Evolutionary conservation across 2,797 vertebrate genomes (phyloP).

Genomic region (Rhabdomys pumilio): DNA sequence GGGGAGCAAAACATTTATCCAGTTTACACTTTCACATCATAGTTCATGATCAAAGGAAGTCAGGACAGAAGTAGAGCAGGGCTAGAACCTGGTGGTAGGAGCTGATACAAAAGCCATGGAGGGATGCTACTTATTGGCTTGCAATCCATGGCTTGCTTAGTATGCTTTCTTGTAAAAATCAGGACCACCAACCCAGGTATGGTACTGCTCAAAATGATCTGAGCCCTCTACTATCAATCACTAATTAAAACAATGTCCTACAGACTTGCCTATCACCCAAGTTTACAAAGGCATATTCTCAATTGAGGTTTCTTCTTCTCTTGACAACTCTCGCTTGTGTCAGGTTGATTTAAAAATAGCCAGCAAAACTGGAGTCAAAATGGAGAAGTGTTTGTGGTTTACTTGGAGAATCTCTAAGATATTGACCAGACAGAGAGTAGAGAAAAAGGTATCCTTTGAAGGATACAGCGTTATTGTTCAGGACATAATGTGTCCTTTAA

Average conservation of each 20-base stretch:
- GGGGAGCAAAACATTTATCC: not conserved
- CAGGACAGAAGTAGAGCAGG: not conserved
- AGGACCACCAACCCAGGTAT: not conserved
- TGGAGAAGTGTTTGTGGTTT: not conserved
- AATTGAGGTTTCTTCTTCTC: not conserved
- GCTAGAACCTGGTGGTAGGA: not conserved
- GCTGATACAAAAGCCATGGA: not conserved
- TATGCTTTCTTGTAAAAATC: not conserved
- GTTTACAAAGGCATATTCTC: not conserved
- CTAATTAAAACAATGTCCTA: not conserved
- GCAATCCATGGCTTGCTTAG: not conserved
- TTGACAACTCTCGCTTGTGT: not conserved
- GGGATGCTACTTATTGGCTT: not conserved
- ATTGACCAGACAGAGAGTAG: accelerated
- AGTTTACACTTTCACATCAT: not conserved
- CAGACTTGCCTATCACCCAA: not conserved
- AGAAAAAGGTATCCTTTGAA: not conserved
- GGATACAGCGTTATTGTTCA: not conserved
- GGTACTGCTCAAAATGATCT: not conserved
- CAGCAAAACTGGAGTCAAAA: not conserved
- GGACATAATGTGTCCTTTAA: not conserved
- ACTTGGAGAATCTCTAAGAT: not conserved
- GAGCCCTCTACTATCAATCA: not conserved
- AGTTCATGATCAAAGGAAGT: not conserved
- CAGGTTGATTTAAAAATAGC: not conserved